Evolutionary conservation across 2,113 vertebrate genomes (phyloP), one percentile per base, ranked within the genome.

Genomic region (Bubalus kerabau): DNA sequence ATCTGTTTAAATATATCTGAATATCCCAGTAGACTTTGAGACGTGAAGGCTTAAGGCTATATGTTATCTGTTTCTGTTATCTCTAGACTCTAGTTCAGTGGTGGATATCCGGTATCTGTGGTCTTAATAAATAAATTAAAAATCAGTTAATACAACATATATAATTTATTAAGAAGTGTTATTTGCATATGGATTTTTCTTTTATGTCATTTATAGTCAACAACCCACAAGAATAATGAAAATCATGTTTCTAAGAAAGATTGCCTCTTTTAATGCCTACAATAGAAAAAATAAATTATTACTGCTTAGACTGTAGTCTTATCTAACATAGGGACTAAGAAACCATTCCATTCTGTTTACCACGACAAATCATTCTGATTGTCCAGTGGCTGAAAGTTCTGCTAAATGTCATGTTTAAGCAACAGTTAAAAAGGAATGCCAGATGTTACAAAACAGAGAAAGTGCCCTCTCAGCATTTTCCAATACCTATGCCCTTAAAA

Each of bases 321-420:
- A 4, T 50, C 64, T 82, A 19, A 13, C 46, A 54, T 26, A 80
- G n/a, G 15, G 11, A 93, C 36, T 76, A 87, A 92, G 54, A 81
- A 87, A 6, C 9, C 23, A 60, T 76, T 90, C 13, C n/a, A 50
- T 90, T 94, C 64, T 94, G 11, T 82, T 85, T 82, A 76, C 23
- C 59, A 13, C 19, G 32, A 87, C 48, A 95, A 87, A 85, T 92
- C n/a, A 48, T 88, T 95, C 26, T 78, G 36, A 95, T 40, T 88
- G 19, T 64, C n/a, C 28, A 67, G 30, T 76, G 40, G 40, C 57
- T 85, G 54, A 86, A 96, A 83, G 62, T 95, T 96, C 76, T 95
- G 36, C 43, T 89, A 97, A 97, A 54, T 82, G 21, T 90, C 21
- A 87, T 82, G 89, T 88, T 95, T 97, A 90, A 87, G n/a, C 36